These are phyloP conservation scores for Drosophila grimshawi DNA, from an alignment of 1,140 invertebrate genomes.

Conservation along the genomic window DNA sequence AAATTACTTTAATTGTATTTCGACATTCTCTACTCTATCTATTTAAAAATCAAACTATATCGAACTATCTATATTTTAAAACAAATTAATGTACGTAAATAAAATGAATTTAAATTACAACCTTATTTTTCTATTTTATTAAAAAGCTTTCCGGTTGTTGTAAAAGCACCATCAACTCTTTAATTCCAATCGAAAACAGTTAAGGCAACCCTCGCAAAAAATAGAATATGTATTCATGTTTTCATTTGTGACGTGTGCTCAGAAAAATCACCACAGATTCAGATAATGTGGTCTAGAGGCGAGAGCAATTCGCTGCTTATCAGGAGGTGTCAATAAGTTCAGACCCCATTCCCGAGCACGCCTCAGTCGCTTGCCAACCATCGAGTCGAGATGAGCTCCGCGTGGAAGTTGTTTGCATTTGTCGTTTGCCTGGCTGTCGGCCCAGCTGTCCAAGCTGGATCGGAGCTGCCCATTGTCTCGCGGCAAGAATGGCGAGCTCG, in stretches of 20 bases:
- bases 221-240: not conserved
- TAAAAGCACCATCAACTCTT: too few relatives aligned
- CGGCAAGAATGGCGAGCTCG: constrained; percentile 87
- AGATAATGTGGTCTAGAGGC: constrained; percentile 7
- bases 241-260: constrained; percentile 10
- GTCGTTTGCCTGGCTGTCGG: constrained; percentile 10
- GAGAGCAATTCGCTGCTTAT: constrained; percentile 42
- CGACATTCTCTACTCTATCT: too few relatives aligned
- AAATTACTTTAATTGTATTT: too few relatives aligned
- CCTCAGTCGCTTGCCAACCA: constrained; percentile 42
- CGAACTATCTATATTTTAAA: too few relatives aligned
- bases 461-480: constrained; percentile 57
- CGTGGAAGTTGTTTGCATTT: constrained; percentile 5
- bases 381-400: constrained; percentile 41
- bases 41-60: too few relatives aligned
- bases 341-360: constrained; percentile 5
- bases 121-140: too few relatives aligned
- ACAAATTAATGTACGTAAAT: too few relatives aligned
- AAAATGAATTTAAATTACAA: too few relatives aligned
- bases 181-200: too few relatives aligned
- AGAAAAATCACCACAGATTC: constrained; percentile 46
- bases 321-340: constrained; percentile 48
- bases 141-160: too few relatives aligned
- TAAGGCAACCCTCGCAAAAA: not conserved
- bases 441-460: constrained; percentile 14